Percentiles rank a stretch among this genome's conserved stretches.
These are phyloP conservation scores for Chiridota heheva DNA, from an alignment of 35 echinoderm and acorn worm genomes.

Conservation along the genomic window DNA sequence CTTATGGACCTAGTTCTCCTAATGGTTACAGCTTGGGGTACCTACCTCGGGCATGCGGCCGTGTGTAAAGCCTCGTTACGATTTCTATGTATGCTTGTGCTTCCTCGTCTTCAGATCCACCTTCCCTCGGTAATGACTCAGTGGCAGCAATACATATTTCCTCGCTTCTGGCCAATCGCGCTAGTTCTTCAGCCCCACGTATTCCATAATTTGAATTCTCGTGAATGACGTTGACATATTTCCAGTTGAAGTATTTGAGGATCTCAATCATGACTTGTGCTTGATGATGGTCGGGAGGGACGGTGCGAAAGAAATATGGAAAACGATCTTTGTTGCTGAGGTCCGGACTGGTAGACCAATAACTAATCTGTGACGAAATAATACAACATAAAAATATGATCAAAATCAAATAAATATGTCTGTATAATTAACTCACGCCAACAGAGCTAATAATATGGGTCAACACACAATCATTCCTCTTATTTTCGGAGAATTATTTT, in stretches of 20 bases:
- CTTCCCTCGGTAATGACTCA: slow-evolving; percentile 60
- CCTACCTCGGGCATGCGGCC: slow-evolving; percentile 57
- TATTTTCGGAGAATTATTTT: neutral
- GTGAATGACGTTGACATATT: slow-evolving; percentile 89
- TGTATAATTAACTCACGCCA: too few relatives aligned
- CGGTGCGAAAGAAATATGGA: slow-evolving; percentile 83
- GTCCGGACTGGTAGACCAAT: slow-evolving; percentile 94
- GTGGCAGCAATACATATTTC: slow-evolving; percentile 73
- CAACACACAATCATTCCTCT: neutral
- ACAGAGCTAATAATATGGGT: too few relatives aligned
- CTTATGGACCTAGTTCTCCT: too few relatives aligned
- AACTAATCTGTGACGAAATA: slow-evolving; percentile 65
- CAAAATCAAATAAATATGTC: neutral
- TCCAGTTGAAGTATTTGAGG: slow-evolving; percentile 84
- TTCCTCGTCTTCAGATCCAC: slow-evolving; percentile 29
- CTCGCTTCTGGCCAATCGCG: slow-evolving; percentile 32
- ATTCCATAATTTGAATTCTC: slow-evolving; percentile 93
- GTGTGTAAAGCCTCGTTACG: slow-evolving; percentile 34
- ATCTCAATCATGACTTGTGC: slow-evolving; percentile 83
- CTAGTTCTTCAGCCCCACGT: slow-evolving; percentile 59
- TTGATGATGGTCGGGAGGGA: slow-evolving; percentile 81
- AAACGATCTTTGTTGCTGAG: slow-evolving; percentile 84
- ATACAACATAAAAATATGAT: neutral
- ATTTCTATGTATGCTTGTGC: slow-evolving; percentile 41
- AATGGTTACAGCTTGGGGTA: too few relatives aligned